Base-by-base conservation (phyloP, 2,113 vertebrate genomes). In the Meriones unguiculatus region DNA sequence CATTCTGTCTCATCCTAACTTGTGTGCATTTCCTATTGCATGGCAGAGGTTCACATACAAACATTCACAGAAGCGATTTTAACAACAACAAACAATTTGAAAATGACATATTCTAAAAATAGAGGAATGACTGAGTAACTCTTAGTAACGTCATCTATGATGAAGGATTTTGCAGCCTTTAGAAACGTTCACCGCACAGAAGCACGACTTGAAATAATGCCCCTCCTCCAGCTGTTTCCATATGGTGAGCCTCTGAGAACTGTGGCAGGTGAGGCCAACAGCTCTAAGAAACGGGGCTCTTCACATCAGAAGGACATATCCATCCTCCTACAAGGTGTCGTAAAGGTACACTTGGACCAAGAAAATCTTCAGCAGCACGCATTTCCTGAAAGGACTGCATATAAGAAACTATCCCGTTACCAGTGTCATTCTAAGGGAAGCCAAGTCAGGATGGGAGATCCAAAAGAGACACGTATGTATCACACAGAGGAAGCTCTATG, bases 21-120 rank as follows among this genome's bases (percentile, higher is more conserved):
- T 46, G 5, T 54, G 72, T 73, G 64, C 32, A 15, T 86, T 93
- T 95, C 38, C 18, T 22, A 77, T 11, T 30, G 70, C 80, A 54
- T 32, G 70, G 54, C 59, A n/a, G 69, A 93, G 81, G 67, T 30
- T 90, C 76, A 11, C 52, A 46, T 38, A 46, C 32, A 73, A 64
- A 50, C 73, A 69, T 57, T 89, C 91, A 25, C n/a, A 14, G 76
- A 59, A 88, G 35, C 65, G n/a, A 88, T 77, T 92, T 18, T 75
- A 94, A 24, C 67, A 50, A 95, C 35, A 95, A 57, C 81, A 89
- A 90, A 92, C n/a, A 46, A 95, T 67, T 52, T 80, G 89, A 86
- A 96, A 92, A 81, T 80, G 24, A 62, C 12, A 32, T 38, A 64
- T 96, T 85, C 87, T 59, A 32, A 81, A 81, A 59, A 72, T 28